Evolutionary conservation across 2,888 invertebrate species (phyloP), one percentile per base, ranked within the genome.

Genomic region (Acronicta alni): DNA sequence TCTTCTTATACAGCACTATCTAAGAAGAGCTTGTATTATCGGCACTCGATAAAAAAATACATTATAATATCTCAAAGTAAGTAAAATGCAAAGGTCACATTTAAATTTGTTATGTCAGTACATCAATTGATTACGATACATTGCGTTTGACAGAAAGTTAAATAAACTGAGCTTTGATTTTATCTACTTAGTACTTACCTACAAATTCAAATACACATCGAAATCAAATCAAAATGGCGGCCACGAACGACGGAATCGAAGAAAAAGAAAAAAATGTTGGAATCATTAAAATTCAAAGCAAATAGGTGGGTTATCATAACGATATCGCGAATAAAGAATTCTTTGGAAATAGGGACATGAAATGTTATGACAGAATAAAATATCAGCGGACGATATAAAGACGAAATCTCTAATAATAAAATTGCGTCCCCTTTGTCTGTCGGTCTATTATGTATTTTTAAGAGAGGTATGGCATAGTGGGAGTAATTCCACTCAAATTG

Each of bases 241-340:
- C 17, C 41, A 17, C 30, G 42, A 47, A 49, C 56, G 42, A 67
- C 41, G 48, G 30, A 43, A 38, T 54, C 18, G 23, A 16, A 38
- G 45, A 42, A 57, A 52, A 16, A 53, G 44, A 65, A 57, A 26
- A 60, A 57, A 58, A 49, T 57, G 38, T 60, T 39, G 39, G 55
- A 49, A 59, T 60, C 71, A 71, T 74, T 67, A 65, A 59, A 64
- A 76, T 76, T 76, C 74, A 68, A 68, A 81, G 74, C 79, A 65
- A 78, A 80, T 69, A 69, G 55, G 62, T 69, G 71, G 66, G 68
- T 75, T 73, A 67, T 68, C 59, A 39, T 49, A 72, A 65, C 67
- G 58, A 72, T 59, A 73, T 78, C 73, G 41, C 48, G 59, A 65
- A 67, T 67, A 67, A 68, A 64, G 68, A 74, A 71, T 75, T 71